phyloP scores from a whole-genome alignment of 1,140 invertebrate species.

The Panagrolaimus sp. region DNA sequence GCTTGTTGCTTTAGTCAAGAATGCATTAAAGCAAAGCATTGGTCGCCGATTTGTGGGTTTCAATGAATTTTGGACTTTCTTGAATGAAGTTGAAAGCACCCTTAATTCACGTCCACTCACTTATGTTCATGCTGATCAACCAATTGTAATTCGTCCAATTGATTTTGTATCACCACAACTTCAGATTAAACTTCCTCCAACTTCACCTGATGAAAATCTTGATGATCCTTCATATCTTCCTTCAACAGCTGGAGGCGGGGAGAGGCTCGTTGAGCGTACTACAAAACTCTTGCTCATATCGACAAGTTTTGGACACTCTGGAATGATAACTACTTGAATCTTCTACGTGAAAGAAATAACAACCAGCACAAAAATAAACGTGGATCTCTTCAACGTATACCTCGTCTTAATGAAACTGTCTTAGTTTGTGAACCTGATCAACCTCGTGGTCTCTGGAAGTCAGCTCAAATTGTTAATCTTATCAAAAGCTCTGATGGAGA shows the following conservation, averaged over 20 bases:
- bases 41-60: background rate
- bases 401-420: background rate
- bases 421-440: background rate
- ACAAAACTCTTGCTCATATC: background rate
- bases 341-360: background rate
- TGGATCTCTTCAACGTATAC: background rate
- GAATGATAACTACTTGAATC: background rate
- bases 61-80: background rate
- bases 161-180: background rate
- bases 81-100: background rate
- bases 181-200: background rate
- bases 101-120: background rate
- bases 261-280: background rate
- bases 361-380: background rate
- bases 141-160: background rate
- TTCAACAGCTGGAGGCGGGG: background rate
- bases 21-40: background rate
- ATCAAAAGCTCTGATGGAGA: background rate
- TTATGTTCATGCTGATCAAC: background rate
- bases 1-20: conserved; percentile 14
- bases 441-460: background rate
- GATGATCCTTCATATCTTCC: background rate
- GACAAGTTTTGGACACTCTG: background rate
- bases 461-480: background rate
- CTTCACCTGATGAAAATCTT: background rate